Base-by-base conservation (phyloP, 2,797 vertebrate genomes). In the Falco naumanni region DNA sequence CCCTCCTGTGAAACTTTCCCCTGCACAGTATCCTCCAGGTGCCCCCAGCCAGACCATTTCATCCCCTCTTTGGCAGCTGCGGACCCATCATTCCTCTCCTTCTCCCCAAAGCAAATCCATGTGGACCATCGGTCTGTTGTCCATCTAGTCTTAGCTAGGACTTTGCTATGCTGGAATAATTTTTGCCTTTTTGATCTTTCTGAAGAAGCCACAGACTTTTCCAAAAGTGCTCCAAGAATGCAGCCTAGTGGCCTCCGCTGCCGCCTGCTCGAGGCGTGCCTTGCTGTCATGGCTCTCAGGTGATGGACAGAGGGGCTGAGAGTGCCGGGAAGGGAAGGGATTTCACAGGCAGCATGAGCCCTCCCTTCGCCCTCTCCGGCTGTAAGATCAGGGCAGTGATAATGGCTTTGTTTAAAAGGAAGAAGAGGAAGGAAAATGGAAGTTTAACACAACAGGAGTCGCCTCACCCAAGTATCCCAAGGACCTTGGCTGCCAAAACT, bases 401-500 rank as follows among this genome's bases (percentile, higher is more conserved):
- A 95, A 64, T 3, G 5, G 79, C 91, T 98, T 98, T 98, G 94
- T 97, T 96, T 75, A 37, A 82, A 70, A 96, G 95, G 87, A 96
- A 87, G 92, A 80, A 81, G 96, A 96, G 94, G 97, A 97, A 97
- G 93, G 97, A 94, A 97, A 89, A 37, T 81, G 53, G 82, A 96
- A 95, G 63, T 87, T 87, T 54, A 74, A 51, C 76, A 94, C 88
- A 95, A 97, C 84, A 84, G 75, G 89, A 93, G 69, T 74, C 56
- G 92, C 87, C 93, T 94, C 93, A 95, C 90, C 95, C 83, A 88
- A 78, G 78, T 8, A 45, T 89, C 90, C 80, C 47, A 0, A 84
- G 89, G 87, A 71, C 50, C 75, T 89, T 5, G 21, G 82, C 94
- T 93, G 96, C 94, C 94, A 93, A 87, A 39, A 64, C 6, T 41